phyloP scores from a whole-genome alignment of 2,797 vertebrate species.

The Leptatherina wallacei region DNA sequence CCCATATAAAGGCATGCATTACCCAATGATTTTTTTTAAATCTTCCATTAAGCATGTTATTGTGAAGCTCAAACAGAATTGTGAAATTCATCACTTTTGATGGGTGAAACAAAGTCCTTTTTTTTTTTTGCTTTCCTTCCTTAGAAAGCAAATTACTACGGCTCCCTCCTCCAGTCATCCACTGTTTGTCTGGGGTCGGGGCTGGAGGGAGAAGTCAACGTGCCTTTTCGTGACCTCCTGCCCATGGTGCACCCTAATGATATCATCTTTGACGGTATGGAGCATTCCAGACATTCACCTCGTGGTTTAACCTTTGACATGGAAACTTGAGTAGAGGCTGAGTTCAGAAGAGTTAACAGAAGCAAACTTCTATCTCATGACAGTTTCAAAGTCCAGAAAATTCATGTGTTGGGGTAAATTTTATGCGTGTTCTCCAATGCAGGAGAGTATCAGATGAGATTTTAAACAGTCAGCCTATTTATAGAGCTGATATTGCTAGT shows the following conservation, averaged over 20 bases:
- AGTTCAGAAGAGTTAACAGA: neutral
- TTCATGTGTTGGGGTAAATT: neutral
- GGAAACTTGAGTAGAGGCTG: slow-evolving; percentile 3
- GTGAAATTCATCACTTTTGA: neutral
- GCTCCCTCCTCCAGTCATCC: slow-evolving; percentile 92
- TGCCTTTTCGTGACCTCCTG: slow-evolving; percentile 90
- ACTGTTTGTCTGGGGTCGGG: slow-evolving; percentile 90
- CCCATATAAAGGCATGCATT: slow-evolving; percentile 49
- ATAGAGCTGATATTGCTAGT: neutral
- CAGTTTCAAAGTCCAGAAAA: neutral
- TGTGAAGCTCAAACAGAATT: neutral
- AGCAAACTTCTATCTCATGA: neutral
- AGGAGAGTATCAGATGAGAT: too few relatives aligned
- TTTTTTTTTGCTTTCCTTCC: neutral
- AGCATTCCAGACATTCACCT: slow-evolving; percentile 10
- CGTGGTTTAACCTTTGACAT: slow-evolving; percentile 9
- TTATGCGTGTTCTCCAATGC: neutral
- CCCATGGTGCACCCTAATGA: slow-evolving; percentile 95
- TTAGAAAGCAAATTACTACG: slow-evolving; percentile 93
- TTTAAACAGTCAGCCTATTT: neutral
- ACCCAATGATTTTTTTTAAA: neutral
- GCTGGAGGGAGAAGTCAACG: slow-evolving; percentile 86
- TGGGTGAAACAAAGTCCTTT: neutral
- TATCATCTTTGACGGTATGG: slow-evolving; percentile 92
- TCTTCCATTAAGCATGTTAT: slow-evolving; percentile 1